A percentile compares a stretch with the other conserved stretches of the same genome.
phyloP scores from a whole-genome alignment of 2,113 vertebrate species.

The Rutilus rutilus region DNA sequence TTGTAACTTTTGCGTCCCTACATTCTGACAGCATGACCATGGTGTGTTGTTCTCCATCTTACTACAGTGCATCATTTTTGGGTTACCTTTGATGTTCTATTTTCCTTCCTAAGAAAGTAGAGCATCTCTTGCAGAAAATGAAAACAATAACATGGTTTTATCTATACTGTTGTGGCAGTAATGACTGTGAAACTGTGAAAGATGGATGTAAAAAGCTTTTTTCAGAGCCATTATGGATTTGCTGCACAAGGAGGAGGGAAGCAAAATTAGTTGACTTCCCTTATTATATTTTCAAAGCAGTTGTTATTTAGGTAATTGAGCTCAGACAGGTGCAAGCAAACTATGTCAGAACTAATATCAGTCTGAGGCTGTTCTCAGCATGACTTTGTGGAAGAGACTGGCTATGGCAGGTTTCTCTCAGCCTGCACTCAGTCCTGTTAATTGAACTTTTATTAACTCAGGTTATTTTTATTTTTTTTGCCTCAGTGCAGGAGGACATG shows the following conservation, averaged over 20 bases:
- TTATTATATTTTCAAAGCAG: slow-evolving; percentile 56
- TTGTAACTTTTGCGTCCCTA: slow-evolving; percentile 10
- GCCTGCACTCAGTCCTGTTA: slow-evolving; percentile 56
- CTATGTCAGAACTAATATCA: slow-evolving; percentile 59
- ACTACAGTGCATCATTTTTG: background rate
- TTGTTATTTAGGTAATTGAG: slow-evolving; percentile 60
- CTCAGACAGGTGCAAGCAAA: slow-evolving; percentile 57
- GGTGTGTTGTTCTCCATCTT: slow-evolving; percentile 19
- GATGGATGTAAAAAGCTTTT: slow-evolving; percentile 18
- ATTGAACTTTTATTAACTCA: slow-evolving; percentile 65
- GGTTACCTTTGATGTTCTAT: slow-evolving; percentile 9
- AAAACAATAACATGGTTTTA: slow-evolving; percentile 35
- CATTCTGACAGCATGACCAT: slow-evolving; percentile 40
- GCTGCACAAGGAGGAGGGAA: background rate
- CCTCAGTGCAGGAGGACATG: slow-evolving; percentile 33
- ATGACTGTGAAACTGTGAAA: slow-evolving; percentile 45
- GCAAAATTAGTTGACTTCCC: slow-evolving; percentile 50
- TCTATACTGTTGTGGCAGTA: slow-evolving; percentile 6
- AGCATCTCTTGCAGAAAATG: slow-evolving; percentile 19
- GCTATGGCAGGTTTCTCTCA: slow-evolving; percentile 54
- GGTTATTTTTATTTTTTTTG: slow-evolving; percentile 42
- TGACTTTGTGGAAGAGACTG: slow-evolving; percentile 40
- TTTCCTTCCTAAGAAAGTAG: slow-evolving; percentile 10
- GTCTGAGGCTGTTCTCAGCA: slow-evolving; percentile 46
- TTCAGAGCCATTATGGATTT: slow-evolving; percentile 32